Percentiles rank a stretch among this genome's conserved stretches.
phyloP scores from a whole-genome alignment of 2,888 invertebrate species.

The Scaptomyza flava region DNA sequence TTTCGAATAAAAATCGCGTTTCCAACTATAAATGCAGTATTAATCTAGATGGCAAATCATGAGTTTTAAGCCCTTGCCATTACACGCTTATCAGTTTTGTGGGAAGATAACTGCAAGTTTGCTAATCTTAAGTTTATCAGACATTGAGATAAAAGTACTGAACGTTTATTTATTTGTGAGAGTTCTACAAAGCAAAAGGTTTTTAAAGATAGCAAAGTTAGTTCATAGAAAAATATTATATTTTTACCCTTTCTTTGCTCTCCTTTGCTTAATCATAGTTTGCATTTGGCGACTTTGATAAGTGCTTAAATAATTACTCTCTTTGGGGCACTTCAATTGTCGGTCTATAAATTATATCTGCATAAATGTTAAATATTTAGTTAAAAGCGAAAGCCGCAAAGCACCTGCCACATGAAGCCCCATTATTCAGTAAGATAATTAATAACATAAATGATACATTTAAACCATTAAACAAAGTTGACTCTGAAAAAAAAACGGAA shows the following conservation, averaged over 20 bases:
- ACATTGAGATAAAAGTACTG: not conserved
- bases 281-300: not conserved
- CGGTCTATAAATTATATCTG: not conserved
- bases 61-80: no score
- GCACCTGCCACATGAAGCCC: conserved; percentile 12
- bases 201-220: not conserved
- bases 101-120: not conserved
- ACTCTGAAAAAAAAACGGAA: conserved; percentile 7
- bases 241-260: not conserved
- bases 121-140: not conserved
- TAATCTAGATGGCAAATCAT: no score
- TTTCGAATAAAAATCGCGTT: no score
- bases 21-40: no score
- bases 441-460: conserved; percentile 32
- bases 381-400: conserved; percentile 22
- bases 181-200: no score
- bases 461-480: conserved; percentile 12
- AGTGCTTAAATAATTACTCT: no score
- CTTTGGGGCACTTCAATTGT: not conserved
- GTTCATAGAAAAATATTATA: no score
- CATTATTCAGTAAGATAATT: conserved; percentile 29
- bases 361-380: conserved; percentile 14
- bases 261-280: no score
- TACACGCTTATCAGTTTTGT: conserved; percentile 28
- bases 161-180: not conserved